Evolutionary conservation across 2,113 vertebrate species (phyloP).

Genomic region (Notothenia coriiceps): DNA sequence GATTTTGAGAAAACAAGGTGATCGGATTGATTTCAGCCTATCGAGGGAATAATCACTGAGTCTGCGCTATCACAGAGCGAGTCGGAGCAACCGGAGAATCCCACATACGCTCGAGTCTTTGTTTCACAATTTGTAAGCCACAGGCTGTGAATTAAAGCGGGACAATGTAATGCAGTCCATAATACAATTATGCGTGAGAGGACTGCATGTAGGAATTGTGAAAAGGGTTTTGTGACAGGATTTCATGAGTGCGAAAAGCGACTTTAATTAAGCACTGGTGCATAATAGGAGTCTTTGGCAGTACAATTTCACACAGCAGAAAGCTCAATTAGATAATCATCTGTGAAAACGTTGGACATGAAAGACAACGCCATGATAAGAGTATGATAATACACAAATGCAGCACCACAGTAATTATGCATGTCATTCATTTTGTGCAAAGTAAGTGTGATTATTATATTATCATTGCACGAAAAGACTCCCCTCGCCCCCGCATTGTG

Average conservation of each 20-base stretch:
- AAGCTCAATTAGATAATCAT: slow-evolving; percentile 74
- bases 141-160: slow-evolving; percentile 64
- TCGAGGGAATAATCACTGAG: slow-evolving; percentile 40
- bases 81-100: slow-evolving; percentile 32
- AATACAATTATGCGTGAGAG: slow-evolving; percentile 73
- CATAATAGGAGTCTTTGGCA: slow-evolving; percentile 63
- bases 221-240: slow-evolving; percentile 68
- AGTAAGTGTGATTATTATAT: slow-evolving; percentile 32
- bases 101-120: slow-evolving; percentile 58
- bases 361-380: slow-evolving; percentile 60
- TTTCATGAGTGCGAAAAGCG: slow-evolving; percentile 63
- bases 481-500: accelerated
- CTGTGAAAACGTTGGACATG: slow-evolving; percentile 63
- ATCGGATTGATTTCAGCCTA: slow-evolving; percentile 27
- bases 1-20: neutral
- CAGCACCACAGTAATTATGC: slow-evolving; percentile 46
- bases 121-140: slow-evolving; percentile 64
- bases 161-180: slow-evolving; percentile 69
- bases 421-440: slow-evolving; percentile 37
- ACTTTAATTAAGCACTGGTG: slow-evolving; percentile 74
- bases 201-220: slow-evolving; percentile 60
- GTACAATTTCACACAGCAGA: no score
- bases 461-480: slow-evolving; percentile 11
- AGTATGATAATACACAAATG: slow-evolving; percentile 53
- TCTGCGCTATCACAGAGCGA: slow-evolving; percentile 8